These are phyloP conservation scores for Coregonus sp. DNA, from an alignment of 2,797 vertebrate genomes.

Conservation along the genomic window DNA sequence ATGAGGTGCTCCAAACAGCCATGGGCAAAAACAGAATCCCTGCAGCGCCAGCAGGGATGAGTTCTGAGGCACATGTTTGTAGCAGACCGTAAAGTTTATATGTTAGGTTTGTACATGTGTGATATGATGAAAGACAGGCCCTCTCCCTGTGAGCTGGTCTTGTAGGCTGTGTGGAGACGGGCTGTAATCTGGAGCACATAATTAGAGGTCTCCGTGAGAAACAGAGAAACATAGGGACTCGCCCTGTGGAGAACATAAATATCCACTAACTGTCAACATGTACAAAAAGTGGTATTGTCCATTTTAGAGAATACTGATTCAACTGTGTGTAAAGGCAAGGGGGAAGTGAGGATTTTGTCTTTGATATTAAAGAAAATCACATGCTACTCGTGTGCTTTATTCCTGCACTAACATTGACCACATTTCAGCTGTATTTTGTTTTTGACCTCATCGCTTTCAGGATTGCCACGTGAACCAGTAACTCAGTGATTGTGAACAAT, in stretches of 20 bases:
- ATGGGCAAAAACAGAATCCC: not conserved
- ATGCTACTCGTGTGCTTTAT: no score
- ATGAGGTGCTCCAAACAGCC: not conserved
- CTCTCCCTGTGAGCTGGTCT: slow-evolving; percentile 47
- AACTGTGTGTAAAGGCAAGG: not conserved
- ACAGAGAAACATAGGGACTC: slow-evolving; percentile 68
- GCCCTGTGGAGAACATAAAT: slow-evolving; percentile 64
- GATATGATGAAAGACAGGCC: slow-evolving; percentile 59
- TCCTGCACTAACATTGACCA: not conserved
- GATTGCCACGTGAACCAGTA: not conserved
- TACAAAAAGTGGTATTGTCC: slow-evolving; percentile 4
- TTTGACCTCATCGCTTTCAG: not conserved
- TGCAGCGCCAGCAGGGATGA: not conserved
- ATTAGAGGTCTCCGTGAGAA: slow-evolving; percentile 75
- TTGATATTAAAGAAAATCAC: not conserved
- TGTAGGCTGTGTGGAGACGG: slow-evolving; percentile 58
- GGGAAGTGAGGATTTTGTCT: not conserved
- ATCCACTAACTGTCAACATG: slow-evolving; percentile 45
- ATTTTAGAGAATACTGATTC: not conserved
- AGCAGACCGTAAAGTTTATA: slow-evolving; percentile 48
- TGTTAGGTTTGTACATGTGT: slow-evolving; percentile 53
- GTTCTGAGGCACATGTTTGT: slow-evolving; percentile 35
- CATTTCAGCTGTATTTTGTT: not conserved
- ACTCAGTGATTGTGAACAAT: not conserved
- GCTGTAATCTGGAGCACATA: slow-evolving; percentile 66